Conservation (phyloP, 2,113 vertebrate species). For the Periophthalmus modestus region DNA sequence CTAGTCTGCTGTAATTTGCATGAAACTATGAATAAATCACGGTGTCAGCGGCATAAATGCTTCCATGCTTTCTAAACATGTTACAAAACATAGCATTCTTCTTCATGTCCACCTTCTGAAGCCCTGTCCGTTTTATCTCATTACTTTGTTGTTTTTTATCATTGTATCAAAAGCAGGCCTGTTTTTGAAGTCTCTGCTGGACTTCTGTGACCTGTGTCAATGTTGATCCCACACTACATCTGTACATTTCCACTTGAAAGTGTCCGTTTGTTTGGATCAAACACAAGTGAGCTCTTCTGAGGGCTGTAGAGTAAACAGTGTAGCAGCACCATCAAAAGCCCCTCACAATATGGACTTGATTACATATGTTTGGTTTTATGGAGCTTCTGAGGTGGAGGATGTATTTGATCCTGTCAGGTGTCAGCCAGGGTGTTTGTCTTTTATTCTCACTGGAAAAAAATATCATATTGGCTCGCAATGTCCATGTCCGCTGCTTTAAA, state of each 20-base stretch:
- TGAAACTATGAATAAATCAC: slow-evolving; percentile 10
- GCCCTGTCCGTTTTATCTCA: neutral
- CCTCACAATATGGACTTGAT: slow-evolving; percentile 58
- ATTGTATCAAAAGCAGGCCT: slow-evolving; percentile 12
- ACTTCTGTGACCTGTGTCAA: slow-evolving; percentile 24
- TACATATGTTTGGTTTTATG: slow-evolving; percentile 55
- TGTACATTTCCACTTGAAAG: slow-evolving; percentile 73
- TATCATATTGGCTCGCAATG: neutral
- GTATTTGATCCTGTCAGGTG: slow-evolving; percentile 48
- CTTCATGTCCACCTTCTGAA: slow-evolving; percentile 1
- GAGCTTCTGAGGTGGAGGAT: slow-evolving; percentile 38
- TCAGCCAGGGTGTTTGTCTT: neutral
- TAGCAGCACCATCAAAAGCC: slow-evolving; percentile 56
- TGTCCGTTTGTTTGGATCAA: slow-evolving; percentile 58
- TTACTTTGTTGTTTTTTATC: slow-evolving; percentile 9
- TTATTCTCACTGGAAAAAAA: slow-evolving; percentile 1
- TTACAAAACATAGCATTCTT: neutral
- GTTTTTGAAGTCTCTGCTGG: slow-evolving; percentile 46
- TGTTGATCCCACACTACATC: slow-evolving; percentile 37
- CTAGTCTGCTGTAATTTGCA: slow-evolving; percentile 17
- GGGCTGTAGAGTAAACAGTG: slow-evolving; percentile 43
- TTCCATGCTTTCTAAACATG: slow-evolving; percentile 13
- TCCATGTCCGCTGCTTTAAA: slow-evolving; percentile 1
- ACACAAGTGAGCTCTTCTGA: slow-evolving; percentile 43
- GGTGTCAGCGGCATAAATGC: slow-evolving; percentile 7